A percentile compares a stretch with the other conserved stretches of the same genome.
These are phyloP conservation scores for Siniperca undulata DNA, from an alignment of 2,797 vertebrate genomes.

Conservation along the genomic window DNA sequence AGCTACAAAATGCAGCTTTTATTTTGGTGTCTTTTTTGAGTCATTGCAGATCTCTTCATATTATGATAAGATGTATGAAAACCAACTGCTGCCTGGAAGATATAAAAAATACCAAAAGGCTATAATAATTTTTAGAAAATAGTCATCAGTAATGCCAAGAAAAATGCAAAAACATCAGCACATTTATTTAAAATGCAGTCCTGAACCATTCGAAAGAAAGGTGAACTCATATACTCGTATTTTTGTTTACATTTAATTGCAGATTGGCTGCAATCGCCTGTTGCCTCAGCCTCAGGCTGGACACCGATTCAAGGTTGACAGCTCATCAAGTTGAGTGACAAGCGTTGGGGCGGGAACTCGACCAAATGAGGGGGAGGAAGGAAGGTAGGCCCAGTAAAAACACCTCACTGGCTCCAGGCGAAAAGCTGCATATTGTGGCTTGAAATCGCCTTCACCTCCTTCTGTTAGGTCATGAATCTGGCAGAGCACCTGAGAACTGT, in stretches of 20 bases:
- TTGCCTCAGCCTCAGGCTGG: constrained; percentile 36
- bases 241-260: constrained; percentile 52
- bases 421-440: constrained; percentile 31
- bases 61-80: background rate
- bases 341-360: constrained; percentile 31
- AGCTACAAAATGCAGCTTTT: background rate
- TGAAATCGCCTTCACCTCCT: constrained; percentile 34
- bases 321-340: constrained; percentile 58
- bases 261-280: constrained; percentile 16
- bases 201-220: background rate
- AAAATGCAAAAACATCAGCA: background rate
- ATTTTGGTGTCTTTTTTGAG: background rate
- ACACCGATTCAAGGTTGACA: constrained; percentile 48
- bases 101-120: background rate
- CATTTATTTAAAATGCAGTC: constrained; percentile 8
- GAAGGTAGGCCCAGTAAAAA: constrained; percentile 34
- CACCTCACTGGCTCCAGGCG: constrained; percentile 41
- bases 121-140: background rate
- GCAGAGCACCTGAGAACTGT: constrained; percentile 36
- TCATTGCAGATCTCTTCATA: background rate
- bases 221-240: background rate
- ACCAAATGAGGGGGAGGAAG: constrained; percentile 33
- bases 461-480: constrained; percentile 40
- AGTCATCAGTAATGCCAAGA: background rate
- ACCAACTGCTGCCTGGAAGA: background rate